Percentiles rank a stretch among this genome's conserved stretches.
Evolutionary conservation across 2,113 vertebrate genomes (phyloP).

Genomic region (Ariopsis seemanni): DNA sequence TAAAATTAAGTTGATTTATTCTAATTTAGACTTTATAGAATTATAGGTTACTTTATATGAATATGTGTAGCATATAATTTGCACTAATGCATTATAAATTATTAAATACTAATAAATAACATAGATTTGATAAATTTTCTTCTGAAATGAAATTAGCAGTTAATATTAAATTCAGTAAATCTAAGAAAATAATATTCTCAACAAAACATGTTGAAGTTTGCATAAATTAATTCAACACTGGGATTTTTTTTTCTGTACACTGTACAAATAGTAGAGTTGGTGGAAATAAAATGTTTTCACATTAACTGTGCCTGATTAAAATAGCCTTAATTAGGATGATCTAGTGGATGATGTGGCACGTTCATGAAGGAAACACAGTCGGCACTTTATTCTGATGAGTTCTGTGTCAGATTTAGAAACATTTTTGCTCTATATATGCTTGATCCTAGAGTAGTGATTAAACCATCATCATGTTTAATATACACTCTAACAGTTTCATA

Average conservation of each 20-base stretch:
- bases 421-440: background rate
- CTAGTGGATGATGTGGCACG: conserved; percentile 21
- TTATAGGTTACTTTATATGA: background rate
- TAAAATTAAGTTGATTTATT: background rate
- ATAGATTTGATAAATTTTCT: background rate
- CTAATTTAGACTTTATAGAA: background rate
- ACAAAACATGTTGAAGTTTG: background rate
- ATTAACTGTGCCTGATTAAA: background rate
- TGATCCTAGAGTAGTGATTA: background rate
- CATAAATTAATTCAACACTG: background rate
- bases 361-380: conserved; percentile 73
- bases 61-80: background rate
- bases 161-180: background rate
- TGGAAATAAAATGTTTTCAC: background rate
- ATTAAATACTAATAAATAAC: background rate
- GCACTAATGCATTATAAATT: background rate
- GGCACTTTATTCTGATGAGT: conserved; percentile 67
- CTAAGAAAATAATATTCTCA: background rate
- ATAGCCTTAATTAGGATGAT: background rate
- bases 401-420: conserved; percentile 40
- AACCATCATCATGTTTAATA: background rate
- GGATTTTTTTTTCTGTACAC: background rate
- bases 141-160: background rate
- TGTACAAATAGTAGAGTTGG: background rate
- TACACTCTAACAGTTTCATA: background rate